Evolutionary conservation across 2,888 invertebrate species (phyloP).

Genomic region (Drosophila sordidapex): DNA sequence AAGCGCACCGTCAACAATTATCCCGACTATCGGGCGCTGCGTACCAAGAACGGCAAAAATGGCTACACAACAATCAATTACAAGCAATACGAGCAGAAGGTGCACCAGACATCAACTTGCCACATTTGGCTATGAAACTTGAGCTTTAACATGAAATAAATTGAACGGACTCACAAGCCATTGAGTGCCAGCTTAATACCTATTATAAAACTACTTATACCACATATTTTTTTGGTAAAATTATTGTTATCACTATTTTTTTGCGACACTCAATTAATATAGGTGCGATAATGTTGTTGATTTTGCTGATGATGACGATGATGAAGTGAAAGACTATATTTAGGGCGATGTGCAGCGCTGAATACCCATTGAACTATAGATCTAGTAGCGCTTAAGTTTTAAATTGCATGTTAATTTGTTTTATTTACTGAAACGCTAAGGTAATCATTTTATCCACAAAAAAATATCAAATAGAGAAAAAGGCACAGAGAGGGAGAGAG

Average conservation of each 20-base stretch:
- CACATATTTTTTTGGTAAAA: constrained; percentile 9
- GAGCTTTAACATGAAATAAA: constrained; percentile 73
- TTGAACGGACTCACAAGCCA: constrained; percentile 69
- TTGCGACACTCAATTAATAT: constrained; percentile 43
- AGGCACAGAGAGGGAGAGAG: too few relatives aligned
- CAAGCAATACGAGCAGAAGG: constrained; percentile 90
- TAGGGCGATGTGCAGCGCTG: background rate
- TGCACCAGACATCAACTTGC: constrained; percentile 86
- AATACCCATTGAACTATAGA: constrained; percentile 38
- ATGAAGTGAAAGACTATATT: constrained; percentile 30
- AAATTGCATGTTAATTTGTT: constrained; percentile 56
- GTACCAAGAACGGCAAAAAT: constrained; percentile 86
- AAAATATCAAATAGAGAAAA: background rate
- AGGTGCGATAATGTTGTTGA: constrained; percentile 39
- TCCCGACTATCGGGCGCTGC: constrained; percentile 89
- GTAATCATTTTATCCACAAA: constrained; percentile 14
- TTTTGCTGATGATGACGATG: constrained; percentile 14
- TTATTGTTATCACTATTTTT: constrained; percentile 13
- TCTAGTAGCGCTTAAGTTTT: constrained; percentile 52
- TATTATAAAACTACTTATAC: constrained; percentile 31
- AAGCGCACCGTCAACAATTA: constrained; percentile 88
- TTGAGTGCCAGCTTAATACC: constrained; percentile 60
- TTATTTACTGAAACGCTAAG: constrained; percentile 38
- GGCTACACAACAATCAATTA: constrained; percentile 89
- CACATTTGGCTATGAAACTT: constrained; percentile 38